phyloP scores from a whole-genome alignment of 2,797 vertebrate genomes.

The Protosalanx chinensis region DNA sequence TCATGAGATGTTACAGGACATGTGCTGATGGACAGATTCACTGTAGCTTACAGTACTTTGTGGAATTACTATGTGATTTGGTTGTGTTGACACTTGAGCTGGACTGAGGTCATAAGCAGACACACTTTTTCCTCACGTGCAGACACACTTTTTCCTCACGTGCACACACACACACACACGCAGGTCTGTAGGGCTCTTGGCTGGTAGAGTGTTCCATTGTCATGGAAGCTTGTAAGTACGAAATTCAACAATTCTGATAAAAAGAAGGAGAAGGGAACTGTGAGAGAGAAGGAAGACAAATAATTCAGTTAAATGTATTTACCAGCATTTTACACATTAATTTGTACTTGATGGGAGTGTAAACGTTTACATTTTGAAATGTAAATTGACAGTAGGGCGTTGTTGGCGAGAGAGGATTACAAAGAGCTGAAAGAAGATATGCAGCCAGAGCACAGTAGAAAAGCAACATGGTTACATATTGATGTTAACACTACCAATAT shows the following conservation, averaged over 20 bases:
- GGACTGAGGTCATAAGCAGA: constrained; percentile 44
- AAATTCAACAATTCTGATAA: not conserved
- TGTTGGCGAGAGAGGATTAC: not conserved
- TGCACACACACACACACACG: not conserved
- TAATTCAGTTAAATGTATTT: not conserved
- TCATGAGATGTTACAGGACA: constrained; percentile 18
- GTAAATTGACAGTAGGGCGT: not conserved
- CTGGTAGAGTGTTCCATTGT: not conserved
- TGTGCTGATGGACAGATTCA: constrained; percentile 38
- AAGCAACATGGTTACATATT: constrained; percentile 7
- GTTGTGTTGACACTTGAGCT: constrained; percentile 37
- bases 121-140: not conserved
- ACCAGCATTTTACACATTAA: not conserved
- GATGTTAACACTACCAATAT: constrained; percentile 19
- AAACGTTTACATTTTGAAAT: constrained; percentile 8
- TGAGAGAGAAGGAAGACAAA: not conserved
- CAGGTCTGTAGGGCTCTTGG: constrained; percentile 7
- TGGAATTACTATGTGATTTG: constrained; percentile 4
- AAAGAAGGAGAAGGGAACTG: constrained; percentile 1
- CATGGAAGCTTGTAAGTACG: constrained; percentile 4
- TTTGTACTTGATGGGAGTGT: constrained; percentile 2
- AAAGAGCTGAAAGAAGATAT: not conserved
- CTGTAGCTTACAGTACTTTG: constrained; percentile 1
- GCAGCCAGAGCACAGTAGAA: not conserved
- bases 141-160: not conserved